Percentiles rank a stretch among this genome's conserved stretches.
Conservation (phyloP, 2,888 invertebrate genomes). For the Darwinula stevensoni region DNA sequence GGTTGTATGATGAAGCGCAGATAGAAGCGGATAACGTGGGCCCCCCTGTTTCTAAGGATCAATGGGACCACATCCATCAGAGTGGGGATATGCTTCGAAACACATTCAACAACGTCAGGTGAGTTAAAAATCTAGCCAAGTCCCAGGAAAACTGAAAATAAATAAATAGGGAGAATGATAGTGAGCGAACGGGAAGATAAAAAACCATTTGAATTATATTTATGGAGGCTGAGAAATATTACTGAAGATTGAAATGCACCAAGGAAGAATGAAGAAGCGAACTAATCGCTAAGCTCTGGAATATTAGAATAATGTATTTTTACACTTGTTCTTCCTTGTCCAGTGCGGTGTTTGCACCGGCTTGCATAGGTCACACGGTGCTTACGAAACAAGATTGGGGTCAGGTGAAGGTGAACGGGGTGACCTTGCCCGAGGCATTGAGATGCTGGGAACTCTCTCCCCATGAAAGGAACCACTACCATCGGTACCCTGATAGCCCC, state of each 20-base stretch:
- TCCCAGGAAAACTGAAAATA: no score
- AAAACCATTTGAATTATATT: no score
- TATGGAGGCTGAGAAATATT: no score
- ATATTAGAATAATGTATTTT: no score
- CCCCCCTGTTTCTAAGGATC: constrained; percentile 54
- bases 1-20: constrained; percentile 81
- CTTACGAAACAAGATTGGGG: constrained; percentile 64
- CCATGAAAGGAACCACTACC: constrained; percentile 9
- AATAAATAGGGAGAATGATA: no score
- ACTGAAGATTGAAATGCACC: no score
- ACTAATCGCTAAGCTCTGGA: no score
- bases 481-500: constrained; percentile 9
- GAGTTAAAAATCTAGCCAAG: constrained; percentile 13
- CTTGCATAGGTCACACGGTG: constrained; percentile 72
- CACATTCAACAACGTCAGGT: constrained; percentile 49
- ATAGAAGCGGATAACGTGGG: constrained; percentile 74
- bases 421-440: constrained; percentile 51
- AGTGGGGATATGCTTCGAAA: constrained; percentile 46
- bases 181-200: no score
- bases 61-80: constrained; percentile 87
- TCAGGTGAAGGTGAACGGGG: constrained; percentile 48
- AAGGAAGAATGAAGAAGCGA: no score
- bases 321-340: no score
- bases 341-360: constrained; percentile 61
- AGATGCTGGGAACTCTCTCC: constrained; percentile 46